Evolutionary conservation across 2,888 invertebrate species (phyloP), one percentile per base, ranked within the genome.

Genomic region (Geotrupes spiniger): DNA sequence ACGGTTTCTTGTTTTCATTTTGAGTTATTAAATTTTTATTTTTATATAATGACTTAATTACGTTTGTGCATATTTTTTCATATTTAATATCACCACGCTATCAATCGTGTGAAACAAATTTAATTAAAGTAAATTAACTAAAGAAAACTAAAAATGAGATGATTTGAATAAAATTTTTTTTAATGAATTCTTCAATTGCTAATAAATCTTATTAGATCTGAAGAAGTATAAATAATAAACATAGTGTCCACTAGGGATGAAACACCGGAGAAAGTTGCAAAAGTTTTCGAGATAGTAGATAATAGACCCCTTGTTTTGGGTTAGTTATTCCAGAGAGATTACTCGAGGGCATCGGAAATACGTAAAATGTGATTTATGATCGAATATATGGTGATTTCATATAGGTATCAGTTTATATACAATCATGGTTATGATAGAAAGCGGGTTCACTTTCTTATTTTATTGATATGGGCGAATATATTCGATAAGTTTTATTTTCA

Each of bases 311-410:
- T 62, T 62, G 64, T 64, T 65, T 63, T 62, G 56, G 50, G 51
- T 54, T 61, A 64, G 58, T 59, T 65, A 61, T 61, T 58, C 50
- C 49, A 25, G 50, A 43, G 48, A 47, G 46, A 51, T 40, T 49
- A 59, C 62, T 57, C 52, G 39, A 49, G 61, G 62, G 60, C 60
- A 64, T 59, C 62, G 63, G 65, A 63, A 63, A 63, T 64, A 63
- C 64, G 64, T 64, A 65, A 67, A 65, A 67, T 61, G 57, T 66
- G 66, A 67, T 67, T 65, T 66, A 67, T 57, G 57, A 57, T 36
- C 50, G 54, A 55, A 44, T 63, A 58, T 64, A 64, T 62, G 63
- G 61, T 63, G 62, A 64, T 63, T 62, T 56, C 54, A 57, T 63
- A 60, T 64, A 61, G 62, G 62, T 63, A 62, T 59, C 62, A 60